Evolutionary conservation across 2,888 invertebrate genomes (phyloP).

Genomic region (Orthosia gothica): DNA sequence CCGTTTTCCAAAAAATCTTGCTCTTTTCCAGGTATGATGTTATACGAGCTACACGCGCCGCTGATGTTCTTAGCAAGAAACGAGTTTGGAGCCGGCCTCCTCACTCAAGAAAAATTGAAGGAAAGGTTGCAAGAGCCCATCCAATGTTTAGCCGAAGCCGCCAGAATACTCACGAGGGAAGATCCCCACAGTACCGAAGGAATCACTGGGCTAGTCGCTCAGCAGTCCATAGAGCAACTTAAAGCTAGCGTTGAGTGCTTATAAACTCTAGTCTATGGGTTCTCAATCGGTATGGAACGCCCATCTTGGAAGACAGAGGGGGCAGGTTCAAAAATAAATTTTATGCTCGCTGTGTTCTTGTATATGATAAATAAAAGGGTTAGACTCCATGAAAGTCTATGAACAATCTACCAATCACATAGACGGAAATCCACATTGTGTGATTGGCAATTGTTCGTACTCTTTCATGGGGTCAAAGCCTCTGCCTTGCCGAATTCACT

Average conservation of each 20-base stretch:
- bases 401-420: too few relatives aligned
- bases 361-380: too few relatives aligned
- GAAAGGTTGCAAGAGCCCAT: conserved; percentile 93
- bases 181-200: conserved; percentile 93
- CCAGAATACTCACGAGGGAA: conserved; percentile 93
- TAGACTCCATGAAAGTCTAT: too few relatives aligned
- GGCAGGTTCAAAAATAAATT: too few relatives aligned
- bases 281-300: too few relatives aligned
- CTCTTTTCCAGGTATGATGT: conserved; percentile 92
- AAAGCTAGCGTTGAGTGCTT: conserved; percentile 83
- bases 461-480: too few relatives aligned
- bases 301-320: too few relatives aligned
- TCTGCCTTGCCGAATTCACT: too few relatives aligned
- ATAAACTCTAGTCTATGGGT: conserved; percentile 61
- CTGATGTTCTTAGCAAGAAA: conserved; percentile 93
- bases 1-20: too few relatives aligned
- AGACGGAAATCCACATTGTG: too few relatives aligned
- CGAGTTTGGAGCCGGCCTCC: conserved; percentile 91
- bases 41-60: conserved; percentile 96
- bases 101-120: conserved; percentile 92
- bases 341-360: too few relatives aligned
- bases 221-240: conserved; percentile 88
- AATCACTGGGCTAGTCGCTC: conserved; percentile 92
- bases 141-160: conserved; percentile 92
- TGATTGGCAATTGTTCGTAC: too few relatives aligned